Evolutionary conservation across 2,113 vertebrate genomes (phyloP).

Genomic region (Chaetodon auriga): DNA sequence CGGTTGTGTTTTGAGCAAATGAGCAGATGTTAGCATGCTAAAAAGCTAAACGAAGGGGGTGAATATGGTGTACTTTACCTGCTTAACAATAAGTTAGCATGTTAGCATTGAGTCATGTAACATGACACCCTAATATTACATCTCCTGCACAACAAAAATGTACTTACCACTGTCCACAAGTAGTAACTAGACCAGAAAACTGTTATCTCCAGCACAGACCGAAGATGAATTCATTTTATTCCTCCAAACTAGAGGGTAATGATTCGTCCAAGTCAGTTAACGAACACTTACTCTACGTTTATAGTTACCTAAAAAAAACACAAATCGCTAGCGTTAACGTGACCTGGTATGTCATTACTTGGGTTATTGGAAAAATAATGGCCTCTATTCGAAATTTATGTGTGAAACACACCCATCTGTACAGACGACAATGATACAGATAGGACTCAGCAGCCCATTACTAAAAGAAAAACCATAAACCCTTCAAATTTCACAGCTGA

Average conservation of each 20-base stretch:
- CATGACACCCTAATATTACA: no score
- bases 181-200: background rate
- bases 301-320: background rate
- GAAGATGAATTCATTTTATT: background rate
- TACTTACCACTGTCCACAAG: constrained; percentile 36
- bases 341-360: background rate
- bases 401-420: background rate
- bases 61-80: background rate
- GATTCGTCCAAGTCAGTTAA: background rate
- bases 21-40: constrained; percentile 4
- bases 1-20: background rate
- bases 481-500: background rate
- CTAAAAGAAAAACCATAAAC: background rate
- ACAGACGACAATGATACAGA: rapidly evolving
- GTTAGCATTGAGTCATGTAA: background rate
- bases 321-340: background rate
- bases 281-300: background rate
- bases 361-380: no score
- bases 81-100: background rate
- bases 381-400: background rate
- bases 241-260: background rate
- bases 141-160: background rate
- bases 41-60: background rate
- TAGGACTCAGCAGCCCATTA: background rate
- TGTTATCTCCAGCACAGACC: background rate